Conservation (phyloP, 2,113 vertebrate species). For the Falco punctatus region DNA sequence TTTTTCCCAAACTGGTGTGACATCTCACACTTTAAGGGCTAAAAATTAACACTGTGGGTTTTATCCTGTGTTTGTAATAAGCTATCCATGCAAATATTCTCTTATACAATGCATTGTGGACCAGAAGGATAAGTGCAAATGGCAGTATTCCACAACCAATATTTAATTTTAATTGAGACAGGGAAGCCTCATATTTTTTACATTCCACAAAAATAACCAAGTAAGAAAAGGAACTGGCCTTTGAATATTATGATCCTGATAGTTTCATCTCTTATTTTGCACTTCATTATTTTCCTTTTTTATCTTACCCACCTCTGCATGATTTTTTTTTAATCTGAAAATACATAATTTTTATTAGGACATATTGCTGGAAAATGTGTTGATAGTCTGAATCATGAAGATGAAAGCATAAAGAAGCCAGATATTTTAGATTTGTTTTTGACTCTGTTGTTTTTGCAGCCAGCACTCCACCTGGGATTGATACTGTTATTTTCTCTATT, state of each 20-base stretch:
- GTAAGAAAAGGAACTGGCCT: accelerated
- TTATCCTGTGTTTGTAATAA: not conserved
- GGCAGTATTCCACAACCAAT: not conserved
- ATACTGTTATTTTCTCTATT: not conserved
- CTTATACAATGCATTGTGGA: not conserved
- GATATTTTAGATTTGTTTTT: not conserved
- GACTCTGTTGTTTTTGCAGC: not conserved
- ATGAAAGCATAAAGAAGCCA: not conserved
- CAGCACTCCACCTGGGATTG: not conserved
- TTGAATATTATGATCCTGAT: not conserved
- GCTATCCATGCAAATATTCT: not conserved
- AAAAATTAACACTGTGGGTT: not conserved
- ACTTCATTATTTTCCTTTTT: not conserved
- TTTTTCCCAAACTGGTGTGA: not conserved
- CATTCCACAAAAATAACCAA: not conserved
- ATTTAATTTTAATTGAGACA: not conserved
- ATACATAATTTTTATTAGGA: not conserved
- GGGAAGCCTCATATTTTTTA: not conserved
- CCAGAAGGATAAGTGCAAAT: not conserved
- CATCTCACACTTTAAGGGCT: not conserved
- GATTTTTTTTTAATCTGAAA: not conserved
- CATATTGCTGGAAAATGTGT: not conserved
- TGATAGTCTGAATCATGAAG: not conserved
- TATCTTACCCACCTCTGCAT: not conserved
- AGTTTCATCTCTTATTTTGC: not conserved